phyloP scores from a whole-genome alignment of 92 coral and sea anemone species.

The Scolanthus callimorphus region DNA sequence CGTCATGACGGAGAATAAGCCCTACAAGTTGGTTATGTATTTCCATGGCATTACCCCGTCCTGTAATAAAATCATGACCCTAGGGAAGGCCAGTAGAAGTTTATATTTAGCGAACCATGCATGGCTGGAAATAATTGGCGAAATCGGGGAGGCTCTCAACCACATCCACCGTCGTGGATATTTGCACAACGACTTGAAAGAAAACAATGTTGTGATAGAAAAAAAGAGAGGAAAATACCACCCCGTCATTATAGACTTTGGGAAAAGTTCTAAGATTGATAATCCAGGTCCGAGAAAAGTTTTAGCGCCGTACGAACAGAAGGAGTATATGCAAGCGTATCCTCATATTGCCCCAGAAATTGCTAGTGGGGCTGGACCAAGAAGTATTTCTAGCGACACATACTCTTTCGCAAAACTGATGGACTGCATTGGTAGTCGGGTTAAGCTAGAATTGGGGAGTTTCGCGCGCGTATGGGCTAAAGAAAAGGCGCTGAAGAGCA shows the following conservation, averaged over 20 bases:
- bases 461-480: background rate
- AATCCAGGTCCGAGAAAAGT: background rate
- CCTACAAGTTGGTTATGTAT: slow-evolving; percentile 4
- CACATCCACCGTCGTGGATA: background rate
- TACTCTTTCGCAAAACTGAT: slow-evolving; percentile 16
- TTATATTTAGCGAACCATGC: slow-evolving; percentile 4
- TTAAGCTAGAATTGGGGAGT: background rate
- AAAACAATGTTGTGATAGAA: slow-evolving; percentile 14
- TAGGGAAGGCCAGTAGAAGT: background rate
- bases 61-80: slow-evolving; percentile 1
- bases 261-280: background rate
- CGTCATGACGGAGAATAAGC: background rate
- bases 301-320: background rate
- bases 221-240: background rate
- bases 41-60: slow-evolving; percentile 4
- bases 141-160: slow-evolving; percentile 3
- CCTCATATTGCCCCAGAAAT: slow-evolving; percentile 31
- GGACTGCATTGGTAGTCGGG: background rate
- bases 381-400: slow-evolving; percentile 5
- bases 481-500: background rate
- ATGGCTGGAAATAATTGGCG: slow-evolving; percentile 7
- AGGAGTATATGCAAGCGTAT: background rate
- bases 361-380: slow-evolving; percentile 1
- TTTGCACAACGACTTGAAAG: background rate
- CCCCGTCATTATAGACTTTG: slow-evolving; percentile 2